Base-by-base conservation (phyloP, 1,140 invertebrate genomes). In the Papilio glaucus region DNA sequence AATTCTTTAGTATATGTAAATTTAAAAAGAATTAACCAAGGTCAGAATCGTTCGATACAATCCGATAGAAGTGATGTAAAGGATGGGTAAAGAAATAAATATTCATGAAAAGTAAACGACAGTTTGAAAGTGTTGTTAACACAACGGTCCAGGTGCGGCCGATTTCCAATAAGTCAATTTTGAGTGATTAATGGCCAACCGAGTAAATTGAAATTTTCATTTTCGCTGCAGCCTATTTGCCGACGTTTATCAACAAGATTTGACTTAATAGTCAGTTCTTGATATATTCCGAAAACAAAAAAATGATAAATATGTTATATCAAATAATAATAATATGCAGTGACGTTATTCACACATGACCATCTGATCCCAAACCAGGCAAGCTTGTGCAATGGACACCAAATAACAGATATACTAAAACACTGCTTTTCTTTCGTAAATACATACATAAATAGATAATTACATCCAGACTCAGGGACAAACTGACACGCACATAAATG, bases 121-220 rank as follows among this genome's bases (percentile, higher is more conserved):
- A 49, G 42, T 53, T 69, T 49, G 67, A 69, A 69, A 69, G 33
- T 69, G 67, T 53, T 69, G 42, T 69, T 53, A 69, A 69, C 67
- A 69, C 67, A 53, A 69, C 45, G 67, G 67, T 42, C 67, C 67
- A 69, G 67, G 67, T 69, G 67, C 67, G 29, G 24, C 33, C 67
- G 67, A 69, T 69, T 69, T 69, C 67, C 67, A 69, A 69, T 69
- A 69, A 69, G 67, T 49, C 67, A 69, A 69, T 69, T 69, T 69
- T 53, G 67, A 69, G 67, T 69, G 67, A 69, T 69, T 69, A 69
- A 49, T 69, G 41, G 15, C 42, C 41, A 37, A 69, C 67, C 29
- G 67, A 49, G 67, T 69, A 69, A 69, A 69, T 69, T 69, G 67
- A 69, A 69, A 42, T 69, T 69, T 69, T 69, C 67, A 69, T 69